phyloP scores from a whole-genome alignment of 2,888 invertebrate genomes.

The Heliconius sara region DNA sequence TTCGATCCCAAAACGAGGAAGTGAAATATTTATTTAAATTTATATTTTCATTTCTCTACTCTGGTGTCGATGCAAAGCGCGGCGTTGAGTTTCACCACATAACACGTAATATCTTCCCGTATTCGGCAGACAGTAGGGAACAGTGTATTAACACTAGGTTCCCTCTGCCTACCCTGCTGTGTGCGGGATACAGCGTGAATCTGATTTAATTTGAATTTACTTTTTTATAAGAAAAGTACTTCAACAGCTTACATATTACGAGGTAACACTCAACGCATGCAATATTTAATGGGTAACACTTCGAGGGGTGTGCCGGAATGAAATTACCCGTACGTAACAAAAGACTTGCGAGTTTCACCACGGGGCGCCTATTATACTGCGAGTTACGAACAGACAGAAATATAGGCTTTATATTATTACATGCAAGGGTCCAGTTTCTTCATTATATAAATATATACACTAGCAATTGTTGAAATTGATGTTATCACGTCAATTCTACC shows the following conservation, averaged over 20 bases:
- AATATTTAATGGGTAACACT: constrained; percentile 64
- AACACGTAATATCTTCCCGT: too few species aligned
- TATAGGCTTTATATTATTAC: constrained; percentile 36
- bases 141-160: too few species aligned
- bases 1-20: too few species aligned
- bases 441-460: constrained; percentile 59
- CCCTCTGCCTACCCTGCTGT: too few species aligned
- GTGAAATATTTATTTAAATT: too few species aligned
- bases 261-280: constrained; percentile 55
- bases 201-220: too few species aligned
- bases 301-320: constrained; percentile 59
- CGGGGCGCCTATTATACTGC: constrained; percentile 67
- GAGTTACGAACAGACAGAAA: constrained; percentile 28
- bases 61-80: too few species aligned
- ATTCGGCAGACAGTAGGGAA: too few species aligned
- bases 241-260: constrained; percentile 28
- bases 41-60: too few species aligned
- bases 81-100: too few species aligned
- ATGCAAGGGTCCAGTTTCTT: constrained; percentile 50
- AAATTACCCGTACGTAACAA: constrained; percentile 64
- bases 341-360: constrained; percentile 59
- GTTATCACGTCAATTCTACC: constrained; percentile 61
- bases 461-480: constrained; percentile 59
- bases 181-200: too few species aligned
- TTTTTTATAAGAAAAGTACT: not conserved